Conservation (phyloP, 2,113 vertebrate species). For the Callaeas wilsoni region DNA sequence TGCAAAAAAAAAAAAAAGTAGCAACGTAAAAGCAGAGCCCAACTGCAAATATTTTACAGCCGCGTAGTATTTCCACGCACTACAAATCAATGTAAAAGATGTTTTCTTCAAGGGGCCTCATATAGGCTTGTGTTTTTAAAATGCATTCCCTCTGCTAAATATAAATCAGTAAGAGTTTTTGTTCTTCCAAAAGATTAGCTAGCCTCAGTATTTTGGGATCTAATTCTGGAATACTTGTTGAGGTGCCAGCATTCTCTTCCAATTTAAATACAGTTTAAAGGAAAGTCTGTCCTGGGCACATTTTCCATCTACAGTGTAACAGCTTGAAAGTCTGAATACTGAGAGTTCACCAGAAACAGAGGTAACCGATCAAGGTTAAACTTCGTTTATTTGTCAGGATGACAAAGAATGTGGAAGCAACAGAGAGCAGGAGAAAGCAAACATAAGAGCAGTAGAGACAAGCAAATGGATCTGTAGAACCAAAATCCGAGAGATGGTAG, state of each 20-base stretch:
- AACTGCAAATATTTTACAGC: constrained; percentile 45
- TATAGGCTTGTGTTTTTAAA: constrained; percentile 55
- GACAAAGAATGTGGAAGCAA: background rate
- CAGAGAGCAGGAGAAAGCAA: background rate
- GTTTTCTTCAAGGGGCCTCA: constrained; percentile 64
- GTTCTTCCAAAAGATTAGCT: constrained; percentile 68
- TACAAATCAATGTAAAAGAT: constrained; percentile 64
- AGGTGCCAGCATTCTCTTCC: constrained; percentile 66
- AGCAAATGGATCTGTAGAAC: background rate
- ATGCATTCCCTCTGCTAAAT: constrained; percentile 63
- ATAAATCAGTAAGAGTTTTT: constrained; percentile 70
- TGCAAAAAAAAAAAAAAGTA: background rate
- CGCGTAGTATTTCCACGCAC: constrained; percentile 24
- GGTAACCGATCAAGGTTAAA: constrained; percentile 24
- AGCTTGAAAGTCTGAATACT: constrained; percentile 15
- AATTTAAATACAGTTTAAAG: constrained; percentile 69
- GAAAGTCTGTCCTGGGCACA: constrained; percentile 63
- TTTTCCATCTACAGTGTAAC: constrained; percentile 56
- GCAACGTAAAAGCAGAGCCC: constrained; percentile 35
- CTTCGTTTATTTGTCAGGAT: background rate
- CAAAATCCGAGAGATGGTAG: background rate
- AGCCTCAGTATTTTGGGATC: constrained; percentile 65
- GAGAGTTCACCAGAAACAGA: constrained; percentile 30
- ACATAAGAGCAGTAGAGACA: background rate
- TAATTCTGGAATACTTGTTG: constrained; percentile 68